Base-by-base conservation (phyloP, 2,888 invertebrate species). In the Lomographa bimaculata region DNA sequence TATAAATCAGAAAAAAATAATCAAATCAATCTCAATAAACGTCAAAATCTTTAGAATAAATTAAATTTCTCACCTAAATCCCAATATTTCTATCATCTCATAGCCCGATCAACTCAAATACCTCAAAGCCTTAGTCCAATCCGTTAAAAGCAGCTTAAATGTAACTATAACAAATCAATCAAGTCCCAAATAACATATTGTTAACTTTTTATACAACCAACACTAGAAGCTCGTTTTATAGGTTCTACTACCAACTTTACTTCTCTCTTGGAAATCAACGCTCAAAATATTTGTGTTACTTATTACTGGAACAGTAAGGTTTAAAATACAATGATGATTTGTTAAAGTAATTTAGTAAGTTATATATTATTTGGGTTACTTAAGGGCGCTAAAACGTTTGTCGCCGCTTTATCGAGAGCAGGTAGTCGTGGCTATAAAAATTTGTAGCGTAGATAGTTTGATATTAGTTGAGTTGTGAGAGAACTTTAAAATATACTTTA, bases 141-240 rank as follows among this genome's bases (percentile, higher is more conserved):
- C 29, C 29, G 26, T 36, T 26, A 14, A 36, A 35, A 29, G 30
- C n/a, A 7, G 29, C 41, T 29, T 35, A 42, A 36, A 36, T n/a
- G n/a, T n/a, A n/a, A n/a, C n/a, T n/a, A n/a, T 27, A 23, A 27
- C 42, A 43, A 43, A 43, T 43, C 42, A 43, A 43, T 43, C 42
- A 37, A 14, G 18, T 27, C 16, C 30, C 19, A 43, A 32, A 37
- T 34, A 42, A 35, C 16, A 9, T 7, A 39, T 45, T 49, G 42
- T 50, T 43, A 29, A 38, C 28, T 46, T 47, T 50, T 52, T 50
- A 35, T 50, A 35, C 39, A 26, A 30, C 28, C 38, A 52, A 53
- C 42, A 53, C 53, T 47, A 25, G 53, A 37, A 53, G 50, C 53
- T 36, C 32, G 48, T 25, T 45, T 35, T 37, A 43, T 43, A 43